These are phyloP conservation scores for Elysia crispata DNA, from an alignment of 2,888 invertebrate species.

Conservation along the genomic window DNA sequence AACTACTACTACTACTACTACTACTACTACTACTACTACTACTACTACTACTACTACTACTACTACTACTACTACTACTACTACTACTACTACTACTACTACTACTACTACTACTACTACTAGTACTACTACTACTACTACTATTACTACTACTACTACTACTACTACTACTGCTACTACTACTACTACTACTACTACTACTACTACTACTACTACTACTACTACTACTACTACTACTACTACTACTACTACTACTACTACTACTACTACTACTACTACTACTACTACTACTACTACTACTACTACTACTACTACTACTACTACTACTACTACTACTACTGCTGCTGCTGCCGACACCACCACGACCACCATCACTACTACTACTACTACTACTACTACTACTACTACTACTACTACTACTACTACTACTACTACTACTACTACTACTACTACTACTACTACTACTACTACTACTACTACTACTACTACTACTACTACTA, in stretches of 20 bases:
- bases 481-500: constrained; percentile 29
- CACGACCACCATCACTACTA: no score
- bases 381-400: constrained; percentile 27
- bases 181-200: constrained; percentile 20
- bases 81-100: no score
- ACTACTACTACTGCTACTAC: constrained; percentile 23
- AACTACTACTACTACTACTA: no score
- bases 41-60: no score
- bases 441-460: constrained; percentile 27
- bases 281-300: not conserved
- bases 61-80: no score
- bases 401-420: constrained; percentile 30
- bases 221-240: constrained; percentile 20
- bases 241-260: constrained; percentile 12
- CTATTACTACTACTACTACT: constrained; percentile 22
- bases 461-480: constrained; percentile 27
- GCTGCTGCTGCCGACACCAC: no score
- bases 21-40: no score
- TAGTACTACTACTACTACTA: constrained; percentile 22
- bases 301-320: constrained; percentile 30
- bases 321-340: constrained; percentile 26
- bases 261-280: not conserved
- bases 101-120: no score
- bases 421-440: constrained; percentile 27
- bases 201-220: constrained; percentile 10